These are phyloP conservation scores for Trogon surrucura DNA, from an alignment of 2,113 vertebrate species.

Conservation along the genomic window DNA sequence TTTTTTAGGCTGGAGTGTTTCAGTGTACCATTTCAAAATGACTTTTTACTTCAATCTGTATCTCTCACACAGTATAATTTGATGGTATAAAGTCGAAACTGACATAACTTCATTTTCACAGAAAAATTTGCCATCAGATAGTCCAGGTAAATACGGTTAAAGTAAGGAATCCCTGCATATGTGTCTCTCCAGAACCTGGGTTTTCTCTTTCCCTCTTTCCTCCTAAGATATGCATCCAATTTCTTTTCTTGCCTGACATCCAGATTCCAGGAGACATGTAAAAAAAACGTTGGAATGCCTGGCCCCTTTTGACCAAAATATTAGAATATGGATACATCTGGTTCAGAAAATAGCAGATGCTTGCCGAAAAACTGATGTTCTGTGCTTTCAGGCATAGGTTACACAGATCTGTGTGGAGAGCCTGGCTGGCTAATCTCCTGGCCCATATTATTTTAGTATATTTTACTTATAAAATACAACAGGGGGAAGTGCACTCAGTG, in stretches of 20 bases:
- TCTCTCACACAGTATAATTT: background rate
- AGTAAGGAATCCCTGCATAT: background rate
- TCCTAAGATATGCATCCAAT: background rate
- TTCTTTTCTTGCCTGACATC: background rate
- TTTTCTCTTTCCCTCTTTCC: background rate
- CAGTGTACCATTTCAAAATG: background rate
- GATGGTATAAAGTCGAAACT: background rate
- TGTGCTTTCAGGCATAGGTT: background rate
- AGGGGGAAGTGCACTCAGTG: background rate
- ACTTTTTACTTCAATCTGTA: background rate
- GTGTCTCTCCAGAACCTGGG: background rate
- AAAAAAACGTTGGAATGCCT: background rate
- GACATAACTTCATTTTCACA: background rate
- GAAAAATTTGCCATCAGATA: background rate
- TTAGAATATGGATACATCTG: background rate
- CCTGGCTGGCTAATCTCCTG: background rate
- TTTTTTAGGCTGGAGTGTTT: background rate
- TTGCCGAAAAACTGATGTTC: background rate
- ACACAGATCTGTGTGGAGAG: background rate
- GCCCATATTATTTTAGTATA: background rate
- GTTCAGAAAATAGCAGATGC: background rate
- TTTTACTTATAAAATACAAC: background rate
- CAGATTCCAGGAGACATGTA: background rate
- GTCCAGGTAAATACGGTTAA: background rate
- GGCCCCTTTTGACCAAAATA: background rate